Conservation (phyloP, 1,140 invertebrate genomes). For the Tetragonula clypearis region DNA sequence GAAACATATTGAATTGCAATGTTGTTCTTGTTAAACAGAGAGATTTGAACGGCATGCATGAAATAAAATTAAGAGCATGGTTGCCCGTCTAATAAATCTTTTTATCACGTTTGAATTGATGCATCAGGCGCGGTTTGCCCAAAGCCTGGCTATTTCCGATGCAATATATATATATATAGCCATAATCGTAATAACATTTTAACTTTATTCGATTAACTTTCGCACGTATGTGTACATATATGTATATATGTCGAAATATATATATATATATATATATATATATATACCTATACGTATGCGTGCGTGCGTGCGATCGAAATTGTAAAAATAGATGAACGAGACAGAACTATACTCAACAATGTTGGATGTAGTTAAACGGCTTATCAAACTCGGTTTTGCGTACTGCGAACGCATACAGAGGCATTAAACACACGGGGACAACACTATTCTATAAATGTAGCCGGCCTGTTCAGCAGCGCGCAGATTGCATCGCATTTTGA, state of each 20-base stretch:
- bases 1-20: neutral
- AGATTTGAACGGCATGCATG: neutral
- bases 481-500: neutral
- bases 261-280: too few relatives aligned
- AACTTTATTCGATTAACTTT: neutral
- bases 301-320: neutral
- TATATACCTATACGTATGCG: too few relatives aligned
- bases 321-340: neutral
- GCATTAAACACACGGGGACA: slow-evolving; percentile 23
- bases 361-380: slow-evolving; percentile 25
- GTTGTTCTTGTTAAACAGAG: neutral
- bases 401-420: slow-evolving; percentile 27
- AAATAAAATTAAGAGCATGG: slow-evolving; percentile 30
- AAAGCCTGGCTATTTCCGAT: slow-evolving; percentile 18
- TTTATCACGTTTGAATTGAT: slow-evolving; percentile 45
- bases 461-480: slow-evolving; percentile 4
- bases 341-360: slow-evolving; percentile 15
- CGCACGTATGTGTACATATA: too few relatives aligned
- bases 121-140: slow-evolving; percentile 9
- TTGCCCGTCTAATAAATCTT: slow-evolving; percentile 38
- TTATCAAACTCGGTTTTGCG: slow-evolving; percentile 34
- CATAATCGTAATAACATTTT: slow-evolving; percentile 3
- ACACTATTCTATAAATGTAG: slow-evolving; percentile 42
- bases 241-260: too few relatives aligned
- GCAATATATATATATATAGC: neutral